Base-by-base conservation (phyloP, 2,888 invertebrate species). In the Deilephila porcellus region DNA sequence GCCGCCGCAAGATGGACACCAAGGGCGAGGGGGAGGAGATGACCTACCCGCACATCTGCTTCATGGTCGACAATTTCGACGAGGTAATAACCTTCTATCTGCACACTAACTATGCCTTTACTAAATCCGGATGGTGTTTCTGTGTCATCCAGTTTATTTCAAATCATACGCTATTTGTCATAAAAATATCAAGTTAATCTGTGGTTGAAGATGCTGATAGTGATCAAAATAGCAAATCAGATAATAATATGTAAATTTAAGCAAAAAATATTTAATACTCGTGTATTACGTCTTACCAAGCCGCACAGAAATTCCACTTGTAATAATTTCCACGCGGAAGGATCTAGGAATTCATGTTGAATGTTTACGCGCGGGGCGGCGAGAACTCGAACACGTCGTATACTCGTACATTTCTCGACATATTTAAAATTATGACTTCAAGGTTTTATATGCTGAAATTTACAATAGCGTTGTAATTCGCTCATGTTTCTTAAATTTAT, bases 41-140 rank as follows among this genome's bases (percentile, higher is more conserved):
- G 92, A 99, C 99, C 62, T 99, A 99, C 94, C 99, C 99, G 3
- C 98, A 99, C 95, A 98, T 99, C 85, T 99, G 99, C 94, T 99
- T 99, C 94, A 99, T 99, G 97, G 99, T 99, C 76, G 99, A 99
- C 94, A 99, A 99, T 94, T 99, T 99, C 92, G 99, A 99, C 91
- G 99, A 99, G 96, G 99, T 97, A 85, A 83, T 83, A 67, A n/a
- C 29, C 20, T 17, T 14, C 6, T 6, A 32, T 63, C 3, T 45
- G 45, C 11, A 63, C 19, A 20, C 64, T 45, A 20, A 25, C 11
- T 11, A 60, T 20, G 25, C 25, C 1, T 4, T 20, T 25, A 4
- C 4, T 60, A 11, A 60, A 2, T 0, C 14, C 14, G 4, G 14
- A 14, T 29, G 5, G 1, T 25, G 25, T 25, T 25, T 25, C 25